Evolutionary conservation across 1,140 invertebrate genomes (phyloP).

Genomic region (Venturia canescens): DNA sequence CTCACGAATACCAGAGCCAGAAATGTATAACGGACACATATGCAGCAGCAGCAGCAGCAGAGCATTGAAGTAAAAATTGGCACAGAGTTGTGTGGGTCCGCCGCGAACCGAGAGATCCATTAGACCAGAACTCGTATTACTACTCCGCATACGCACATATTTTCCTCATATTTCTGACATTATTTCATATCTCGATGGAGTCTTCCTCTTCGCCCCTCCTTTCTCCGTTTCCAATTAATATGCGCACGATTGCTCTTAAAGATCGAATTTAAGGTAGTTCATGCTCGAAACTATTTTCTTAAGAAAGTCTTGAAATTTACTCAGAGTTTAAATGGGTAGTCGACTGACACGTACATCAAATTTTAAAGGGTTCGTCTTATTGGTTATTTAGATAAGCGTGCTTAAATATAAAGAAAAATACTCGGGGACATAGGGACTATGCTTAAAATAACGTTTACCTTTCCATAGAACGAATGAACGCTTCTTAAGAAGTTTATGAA

Average conservation of each 20-base stretch:
- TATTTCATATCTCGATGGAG: background rate
- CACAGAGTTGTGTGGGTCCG: slow-evolving; percentile 21
- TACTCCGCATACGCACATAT: slow-evolving; percentile 4
- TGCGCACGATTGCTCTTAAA: background rate
- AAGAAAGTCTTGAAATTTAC: no score
- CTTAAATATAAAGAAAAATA: no score
- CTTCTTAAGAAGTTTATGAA: no score
- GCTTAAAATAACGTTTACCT: no score
- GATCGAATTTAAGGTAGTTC: background rate
- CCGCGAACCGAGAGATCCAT: slow-evolving; percentile 35
- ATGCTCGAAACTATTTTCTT: no score
- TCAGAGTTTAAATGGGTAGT: no score
- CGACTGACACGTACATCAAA: no score
- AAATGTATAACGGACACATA: slow-evolving; percentile 13
- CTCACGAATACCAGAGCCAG: background rate
- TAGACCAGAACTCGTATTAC: slow-evolving; percentile 49
- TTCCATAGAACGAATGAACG: no score
- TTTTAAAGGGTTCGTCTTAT: no score
- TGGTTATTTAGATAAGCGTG: no score
- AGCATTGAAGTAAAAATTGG: slow-evolving; percentile 41
- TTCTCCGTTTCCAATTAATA: background rate
- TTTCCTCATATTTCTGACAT: background rate
- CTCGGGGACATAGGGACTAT: no score
- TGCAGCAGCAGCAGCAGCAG: no score
- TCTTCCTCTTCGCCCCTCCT: background rate